These are phyloP conservation scores for Tenodera sinensis DNA, from an alignment of 2,888 invertebrate genomes.

Conservation along the genomic window DNA sequence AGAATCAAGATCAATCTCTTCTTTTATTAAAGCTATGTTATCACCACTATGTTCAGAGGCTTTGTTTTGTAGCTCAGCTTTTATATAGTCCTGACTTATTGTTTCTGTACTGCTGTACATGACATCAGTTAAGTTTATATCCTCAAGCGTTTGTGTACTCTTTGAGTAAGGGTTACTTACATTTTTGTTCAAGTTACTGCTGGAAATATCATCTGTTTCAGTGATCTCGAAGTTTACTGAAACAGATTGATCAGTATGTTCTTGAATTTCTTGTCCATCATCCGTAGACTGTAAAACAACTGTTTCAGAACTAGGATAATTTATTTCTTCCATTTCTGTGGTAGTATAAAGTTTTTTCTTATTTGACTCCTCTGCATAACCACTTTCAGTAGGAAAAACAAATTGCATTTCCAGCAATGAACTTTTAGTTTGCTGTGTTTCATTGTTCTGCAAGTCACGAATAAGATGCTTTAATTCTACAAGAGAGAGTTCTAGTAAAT, in stretches of 20 bases:
- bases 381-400: background rate
- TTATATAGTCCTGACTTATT: background rate
- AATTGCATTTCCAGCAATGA: background rate
- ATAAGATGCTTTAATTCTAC: background rate
- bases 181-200: background rate
- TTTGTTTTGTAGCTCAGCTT: background rate
- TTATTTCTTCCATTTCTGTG: background rate
- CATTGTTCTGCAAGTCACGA: background rate
- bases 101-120: background rate
- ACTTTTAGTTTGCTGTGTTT: background rate
- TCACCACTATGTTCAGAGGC: background rate
- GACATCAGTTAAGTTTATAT: background rate
- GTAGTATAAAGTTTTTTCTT: background rate
- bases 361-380: background rate
- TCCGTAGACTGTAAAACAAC: background rate
- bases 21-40: background rate
- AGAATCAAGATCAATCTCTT: background rate
- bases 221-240: background rate
- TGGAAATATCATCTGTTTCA: background rate
- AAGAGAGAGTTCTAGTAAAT: background rate
- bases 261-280: background rate
- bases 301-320: background rate
- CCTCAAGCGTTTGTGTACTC: background rate
- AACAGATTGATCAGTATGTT: background rate
- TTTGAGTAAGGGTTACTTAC: background rate